Percentiles rank a stretch among this genome's conserved stretches.
phyloP scores from a whole-genome alignment of 2,113 vertebrate genomes.

The Rhombomys opimus region DNA sequence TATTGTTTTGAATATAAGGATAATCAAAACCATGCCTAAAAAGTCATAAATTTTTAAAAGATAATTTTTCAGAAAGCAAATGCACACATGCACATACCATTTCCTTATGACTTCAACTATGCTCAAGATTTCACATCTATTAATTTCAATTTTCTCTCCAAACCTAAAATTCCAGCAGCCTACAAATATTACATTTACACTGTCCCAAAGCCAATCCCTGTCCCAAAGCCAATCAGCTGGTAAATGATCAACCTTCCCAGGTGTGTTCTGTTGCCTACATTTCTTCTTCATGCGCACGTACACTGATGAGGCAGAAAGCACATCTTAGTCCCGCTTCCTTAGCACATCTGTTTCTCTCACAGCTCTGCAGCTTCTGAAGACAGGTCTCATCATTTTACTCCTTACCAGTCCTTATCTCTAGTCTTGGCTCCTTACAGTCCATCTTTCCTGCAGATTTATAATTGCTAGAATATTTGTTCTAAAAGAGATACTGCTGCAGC shows the following conservation, averaged over 20 bases:
- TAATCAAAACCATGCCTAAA: slow-evolving; percentile 2
- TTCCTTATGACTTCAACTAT: neutral
- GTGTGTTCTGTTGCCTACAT: neutral
- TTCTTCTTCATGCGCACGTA: neutral
- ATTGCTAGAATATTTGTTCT: slow-evolving; percentile 16
- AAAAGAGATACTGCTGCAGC: slow-evolving; percentile 15
- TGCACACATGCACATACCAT: neutral
- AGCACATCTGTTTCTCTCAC: neutral
- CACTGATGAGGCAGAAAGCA: neutral
- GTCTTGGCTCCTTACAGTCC: slow-evolving; percentile 3
- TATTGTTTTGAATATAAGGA: slow-evolving; percentile 23
- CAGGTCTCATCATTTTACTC: neutral
- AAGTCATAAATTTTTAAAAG: slow-evolving; percentile 18
- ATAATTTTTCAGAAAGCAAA: slow-evolving; percentile 14
- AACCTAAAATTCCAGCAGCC: slow-evolving; percentile 35
- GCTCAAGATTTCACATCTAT: neutral
- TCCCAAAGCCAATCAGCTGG: neutral
- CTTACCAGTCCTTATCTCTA: neutral
- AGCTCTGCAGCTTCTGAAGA: neutral
- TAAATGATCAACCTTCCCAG: neutral
- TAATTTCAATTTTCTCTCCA: slow-evolving; percentile 46
- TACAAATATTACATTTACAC: slow-evolving; percentile 9
- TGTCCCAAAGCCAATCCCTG: neutral
- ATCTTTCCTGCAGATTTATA: slow-evolving; percentile 21
- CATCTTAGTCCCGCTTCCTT: neutral